Evolutionary conservation across 2,113 vertebrate species (phyloP).

Genomic region (Hippopotamus amphibius): DNA sequence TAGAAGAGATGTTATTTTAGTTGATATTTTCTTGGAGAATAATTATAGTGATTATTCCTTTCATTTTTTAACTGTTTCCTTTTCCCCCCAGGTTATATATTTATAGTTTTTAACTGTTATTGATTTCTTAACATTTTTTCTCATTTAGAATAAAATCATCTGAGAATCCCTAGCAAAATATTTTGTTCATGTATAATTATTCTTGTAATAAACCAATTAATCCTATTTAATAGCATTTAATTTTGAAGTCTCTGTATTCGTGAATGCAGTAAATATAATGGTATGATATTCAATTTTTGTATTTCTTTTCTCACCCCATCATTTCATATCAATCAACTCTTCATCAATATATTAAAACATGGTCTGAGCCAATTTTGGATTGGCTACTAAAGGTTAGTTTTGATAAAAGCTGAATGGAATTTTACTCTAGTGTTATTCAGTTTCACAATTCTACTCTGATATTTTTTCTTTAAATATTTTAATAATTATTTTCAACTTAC

Average conservation of each 20-base stretch:
- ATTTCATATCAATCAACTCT: neutral
- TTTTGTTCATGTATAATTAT: neutral
- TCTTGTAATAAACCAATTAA: neutral
- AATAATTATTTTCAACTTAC: neutral
- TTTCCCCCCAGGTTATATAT: neutral
- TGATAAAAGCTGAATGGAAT: neutral
- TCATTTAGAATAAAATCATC: conserved; percentile 4
- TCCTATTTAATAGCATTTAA: neutral
- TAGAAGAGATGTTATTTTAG: neutral
- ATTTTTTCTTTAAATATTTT: neutral
- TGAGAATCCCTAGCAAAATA: neutral
- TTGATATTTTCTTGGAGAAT: neutral
- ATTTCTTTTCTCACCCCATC: neutral
- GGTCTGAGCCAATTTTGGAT: neutral
- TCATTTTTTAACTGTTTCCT: neutral
- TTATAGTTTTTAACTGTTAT: neutral
- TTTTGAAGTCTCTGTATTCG: neutral
- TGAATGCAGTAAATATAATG: neutral
- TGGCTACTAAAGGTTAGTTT: neutral
- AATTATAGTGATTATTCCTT: neutral
- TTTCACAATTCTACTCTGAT: neutral
- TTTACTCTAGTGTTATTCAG: neutral
- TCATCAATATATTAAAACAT: neutral
- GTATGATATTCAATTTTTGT: neutral
- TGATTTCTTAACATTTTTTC: conserved; percentile 20